Evolutionary conservation across 1,140 invertebrate genomes (phyloP).

Genomic region (Zaprionus tsacasi): DNA sequence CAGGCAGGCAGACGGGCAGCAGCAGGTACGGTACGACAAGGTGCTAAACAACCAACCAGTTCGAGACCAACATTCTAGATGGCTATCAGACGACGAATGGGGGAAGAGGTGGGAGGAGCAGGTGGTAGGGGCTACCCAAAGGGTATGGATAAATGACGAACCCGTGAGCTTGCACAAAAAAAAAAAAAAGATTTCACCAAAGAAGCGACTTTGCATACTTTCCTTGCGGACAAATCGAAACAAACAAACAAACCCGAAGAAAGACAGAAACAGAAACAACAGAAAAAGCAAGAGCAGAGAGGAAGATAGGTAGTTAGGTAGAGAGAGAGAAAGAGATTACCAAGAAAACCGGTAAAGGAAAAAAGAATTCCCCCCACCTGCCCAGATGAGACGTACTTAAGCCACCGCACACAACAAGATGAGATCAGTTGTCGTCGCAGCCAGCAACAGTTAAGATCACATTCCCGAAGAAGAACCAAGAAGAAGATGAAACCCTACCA

Average conservation of each 20-base stretch:
- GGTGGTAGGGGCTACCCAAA: slow-evolving; percentile 13
- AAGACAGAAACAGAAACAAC: slow-evolving; percentile 3
- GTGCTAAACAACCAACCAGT: slow-evolving; percentile 75
- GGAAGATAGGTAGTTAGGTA: neutral
- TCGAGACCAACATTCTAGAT: slow-evolving; percentile 65
- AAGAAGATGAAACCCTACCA: slow-evolving; percentile 62
- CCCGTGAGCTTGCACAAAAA: slow-evolving; percentile 77
- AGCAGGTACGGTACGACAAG: slow-evolving; percentile 30
- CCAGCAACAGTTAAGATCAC: slow-evolving; percentile 59
- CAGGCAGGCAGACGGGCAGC: neutral
- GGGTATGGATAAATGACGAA: slow-evolving; percentile 53
- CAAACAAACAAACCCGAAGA: neutral
- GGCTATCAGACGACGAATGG: slow-evolving; percentile 25
- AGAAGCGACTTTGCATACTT: slow-evolving; percentile 64
- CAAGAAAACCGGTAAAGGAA: slow-evolving; percentile 71
- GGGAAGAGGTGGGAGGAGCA: neutral
- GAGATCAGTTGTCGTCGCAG: slow-evolving; percentile 62
- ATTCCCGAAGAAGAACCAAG: slow-evolving; percentile 7
- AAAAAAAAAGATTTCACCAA: slow-evolving; percentile 79
- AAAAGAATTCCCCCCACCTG: slow-evolving; percentile 67
- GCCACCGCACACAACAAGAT: slow-evolving; percentile 48
- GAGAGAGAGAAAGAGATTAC: slow-evolving; percentile 31
- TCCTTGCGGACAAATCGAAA: slow-evolving; percentile 50
- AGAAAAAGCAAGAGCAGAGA: slow-evolving; percentile 33
- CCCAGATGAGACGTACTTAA: slow-evolving; percentile 59